Evolutionary conservation across 1,140 invertebrate genomes (phyloP).

Genomic region (Trichoplusia ni): DNA sequence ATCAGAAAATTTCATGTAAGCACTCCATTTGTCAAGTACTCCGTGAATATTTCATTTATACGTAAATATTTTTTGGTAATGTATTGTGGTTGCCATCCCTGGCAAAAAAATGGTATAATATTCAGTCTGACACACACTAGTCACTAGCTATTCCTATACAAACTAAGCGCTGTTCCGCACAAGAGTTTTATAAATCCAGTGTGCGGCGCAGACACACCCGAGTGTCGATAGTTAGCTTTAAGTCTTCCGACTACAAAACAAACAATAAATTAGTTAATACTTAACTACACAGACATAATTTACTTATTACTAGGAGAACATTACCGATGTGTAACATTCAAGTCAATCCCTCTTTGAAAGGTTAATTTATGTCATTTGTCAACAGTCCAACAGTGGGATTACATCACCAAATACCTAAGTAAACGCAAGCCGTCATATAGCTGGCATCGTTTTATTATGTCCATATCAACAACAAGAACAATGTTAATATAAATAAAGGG

Average conservation of each 20-base stretch:
- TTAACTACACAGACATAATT: slow-evolving; percentile 20
- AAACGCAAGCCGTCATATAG: too few species aligned
- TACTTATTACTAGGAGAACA: slow-evolving; percentile 9
- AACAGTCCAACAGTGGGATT: too few species aligned
- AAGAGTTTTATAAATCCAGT: neutral
- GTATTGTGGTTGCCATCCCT: too few species aligned
- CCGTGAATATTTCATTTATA: too few species aligned
- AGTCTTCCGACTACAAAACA: slow-evolving; percentile 4
- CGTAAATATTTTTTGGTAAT: too few species aligned
- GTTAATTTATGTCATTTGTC: too few species aligned
- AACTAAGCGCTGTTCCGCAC: neutral
- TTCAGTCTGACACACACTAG: neutral
- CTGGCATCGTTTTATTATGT: too few species aligned
- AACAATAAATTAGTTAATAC: slow-evolving; percentile 10
- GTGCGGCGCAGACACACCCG: neutral
- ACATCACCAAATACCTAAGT: too few species aligned
- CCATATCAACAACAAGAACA: neutral
- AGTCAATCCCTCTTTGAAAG: neutral
- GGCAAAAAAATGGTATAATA: too few species aligned
- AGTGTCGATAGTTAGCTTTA: slow-evolving; percentile 4
- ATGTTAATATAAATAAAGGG: slow-evolving; percentile 6
- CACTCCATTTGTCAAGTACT: too few species aligned
- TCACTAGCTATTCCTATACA: slow-evolving; percentile 6
- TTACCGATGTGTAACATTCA: neutral
- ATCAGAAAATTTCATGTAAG: too few species aligned